phyloP scores from a whole-genome alignment of 2,797 vertebrate genomes.

The Sphenodon punctatus region DNA sequence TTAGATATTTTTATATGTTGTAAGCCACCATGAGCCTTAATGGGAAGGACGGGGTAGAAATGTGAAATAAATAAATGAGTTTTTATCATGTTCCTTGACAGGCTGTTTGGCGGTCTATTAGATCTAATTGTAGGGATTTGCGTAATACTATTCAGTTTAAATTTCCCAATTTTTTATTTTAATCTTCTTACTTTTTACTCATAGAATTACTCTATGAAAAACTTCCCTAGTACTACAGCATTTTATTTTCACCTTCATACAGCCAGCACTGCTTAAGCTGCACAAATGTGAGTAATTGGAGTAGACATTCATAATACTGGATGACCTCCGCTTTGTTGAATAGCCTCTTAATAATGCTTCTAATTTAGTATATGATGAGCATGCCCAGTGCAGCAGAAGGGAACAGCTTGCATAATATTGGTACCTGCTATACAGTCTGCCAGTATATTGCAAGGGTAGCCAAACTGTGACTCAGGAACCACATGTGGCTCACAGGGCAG shows the following conservation, averaged over 20 bases:
- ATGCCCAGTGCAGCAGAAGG: background rate
- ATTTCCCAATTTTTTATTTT: background rate
- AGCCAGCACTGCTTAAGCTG: background rate
- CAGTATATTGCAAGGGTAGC: background rate
- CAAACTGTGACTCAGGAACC: no score
- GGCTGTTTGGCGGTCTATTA: background rate
- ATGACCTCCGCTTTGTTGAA: background rate
- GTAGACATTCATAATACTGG: background rate
- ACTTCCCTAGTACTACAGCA: background rate
- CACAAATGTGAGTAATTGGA: constrained; percentile 30
- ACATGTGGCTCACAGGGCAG: no score
- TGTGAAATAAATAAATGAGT: background rate
- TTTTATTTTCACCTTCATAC: background rate
- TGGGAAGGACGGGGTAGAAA: no score
- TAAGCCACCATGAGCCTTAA: no score
- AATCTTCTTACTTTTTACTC: background rate
- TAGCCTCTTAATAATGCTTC: constrained; percentile 12
- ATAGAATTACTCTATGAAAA: background rate
- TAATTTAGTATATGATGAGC: constrained; percentile 8
- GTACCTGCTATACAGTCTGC: background rate
- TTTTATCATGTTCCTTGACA: background rate
- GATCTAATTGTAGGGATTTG: background rate
- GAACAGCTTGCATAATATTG: constrained; percentile 10
- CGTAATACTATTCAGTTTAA: background rate
- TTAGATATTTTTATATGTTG: no score